Percentiles rank a stretch among this genome's conserved stretches.
Evolutionary conservation across 2,113 vertebrate genomes (phyloP).

Genomic region (Carollia perspicillata): DNA sequence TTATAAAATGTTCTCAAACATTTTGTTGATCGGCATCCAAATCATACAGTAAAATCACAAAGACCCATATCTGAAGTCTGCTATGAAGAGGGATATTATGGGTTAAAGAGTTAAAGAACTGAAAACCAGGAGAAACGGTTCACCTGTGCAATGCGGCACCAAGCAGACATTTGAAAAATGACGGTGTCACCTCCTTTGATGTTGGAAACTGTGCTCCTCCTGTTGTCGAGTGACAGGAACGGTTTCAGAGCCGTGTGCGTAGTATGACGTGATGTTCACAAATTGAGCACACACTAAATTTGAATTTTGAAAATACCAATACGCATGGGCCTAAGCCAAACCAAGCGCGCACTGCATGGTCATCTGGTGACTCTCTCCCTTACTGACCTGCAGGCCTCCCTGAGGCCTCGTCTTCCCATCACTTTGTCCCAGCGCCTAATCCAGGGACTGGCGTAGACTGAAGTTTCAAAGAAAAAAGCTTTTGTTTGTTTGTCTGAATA

Average conservation of each 20-base stretch:
- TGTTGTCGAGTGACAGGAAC: background rate
- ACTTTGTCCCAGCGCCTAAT: background rate
- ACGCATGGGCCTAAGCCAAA: background rate
- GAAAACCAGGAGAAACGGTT: background rate
- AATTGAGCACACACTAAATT: background rate
- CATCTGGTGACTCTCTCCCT: background rate
- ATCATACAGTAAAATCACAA: background rate
- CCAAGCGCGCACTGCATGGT: background rate
- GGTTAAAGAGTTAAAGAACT: background rate
- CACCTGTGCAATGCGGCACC: background rate
- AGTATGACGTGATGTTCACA: background rate
- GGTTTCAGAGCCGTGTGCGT: background rate
- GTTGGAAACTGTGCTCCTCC: background rate
- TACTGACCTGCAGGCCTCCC: background rate
- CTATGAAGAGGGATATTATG: background rate
- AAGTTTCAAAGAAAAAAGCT: background rate
- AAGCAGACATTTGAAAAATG: background rate
- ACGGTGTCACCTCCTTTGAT: background rate
- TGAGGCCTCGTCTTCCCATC: background rate
- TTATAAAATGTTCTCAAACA: background rate
- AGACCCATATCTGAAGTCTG: background rate
- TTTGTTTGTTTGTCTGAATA: background rate
- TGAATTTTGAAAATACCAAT: background rate
- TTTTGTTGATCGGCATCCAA: background rate
- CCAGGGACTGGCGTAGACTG: background rate